A percentile compares a stretch with the other conserved stretches of the same genome.
phyloP scores from a whole-genome alignment of 1,140 invertebrate species.

The Zaprionus inermis region DNA sequence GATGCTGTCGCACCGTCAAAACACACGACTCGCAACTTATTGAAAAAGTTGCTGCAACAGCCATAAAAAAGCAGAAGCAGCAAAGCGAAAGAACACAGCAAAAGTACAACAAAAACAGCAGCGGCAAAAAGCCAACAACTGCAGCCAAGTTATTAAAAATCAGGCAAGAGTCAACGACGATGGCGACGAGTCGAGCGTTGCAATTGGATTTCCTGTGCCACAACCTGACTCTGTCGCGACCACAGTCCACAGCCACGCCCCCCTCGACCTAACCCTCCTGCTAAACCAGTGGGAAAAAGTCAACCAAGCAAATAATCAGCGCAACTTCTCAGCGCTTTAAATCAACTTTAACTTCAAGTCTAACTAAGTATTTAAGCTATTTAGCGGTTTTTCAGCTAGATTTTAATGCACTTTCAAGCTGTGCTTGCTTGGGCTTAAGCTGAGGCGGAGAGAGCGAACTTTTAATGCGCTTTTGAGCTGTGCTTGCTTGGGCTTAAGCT shows the following conservation, averaged over 20 bases:
- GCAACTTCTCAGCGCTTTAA: conserved; percentile 3
- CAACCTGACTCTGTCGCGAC: neutral
- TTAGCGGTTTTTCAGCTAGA: neutral
- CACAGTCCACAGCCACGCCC: neutral
- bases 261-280: neutral
- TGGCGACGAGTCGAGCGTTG: conserved; percentile 5
- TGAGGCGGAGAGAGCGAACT: neutral
- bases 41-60: conserved; percentile 70
- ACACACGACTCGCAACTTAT: conserved; percentile 69
- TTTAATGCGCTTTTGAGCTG: too few species aligned
- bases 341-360: neutral
- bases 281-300: neutral
- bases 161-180: conserved; percentile 19
- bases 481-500: too few species aligned
- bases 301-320: conserved; percentile 4
- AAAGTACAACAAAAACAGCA: conserved; percentile 3
- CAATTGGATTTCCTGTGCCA: conserved; percentile 37
- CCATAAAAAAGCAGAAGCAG: conserved; percentile 32
- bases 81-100: conserved; percentile 32
- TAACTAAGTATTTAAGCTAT: neutral
- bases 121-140: conserved; percentile 12
- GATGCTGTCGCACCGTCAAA: conserved; percentile 28
- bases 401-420: too few species aligned
- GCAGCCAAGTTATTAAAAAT: conserved; percentile 53
- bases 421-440: neutral